These are phyloP conservation scores for Rhadina sibilatrix DNA, from an alignment of 2,113 vertebrate genomes.

Conservation along the genomic window DNA sequence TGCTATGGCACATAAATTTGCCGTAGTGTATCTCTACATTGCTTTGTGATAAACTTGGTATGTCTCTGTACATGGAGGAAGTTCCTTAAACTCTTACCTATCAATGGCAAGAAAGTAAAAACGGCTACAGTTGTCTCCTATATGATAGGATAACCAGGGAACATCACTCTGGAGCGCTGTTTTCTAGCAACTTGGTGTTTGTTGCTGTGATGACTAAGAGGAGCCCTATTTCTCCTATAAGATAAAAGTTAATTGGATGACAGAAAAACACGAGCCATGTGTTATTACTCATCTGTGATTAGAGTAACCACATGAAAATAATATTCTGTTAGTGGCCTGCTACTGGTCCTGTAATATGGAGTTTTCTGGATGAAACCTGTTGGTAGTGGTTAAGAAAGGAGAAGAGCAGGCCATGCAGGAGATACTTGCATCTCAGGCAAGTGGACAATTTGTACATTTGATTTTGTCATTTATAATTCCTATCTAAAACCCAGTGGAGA, in stretches of 20 bases:
- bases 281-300: not conserved
- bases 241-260: not conserved
- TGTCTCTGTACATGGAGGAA: not conserved
- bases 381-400: not conserved
- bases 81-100: not conserved
- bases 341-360: not conserved
- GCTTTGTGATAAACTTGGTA: not conserved
- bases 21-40: not conserved
- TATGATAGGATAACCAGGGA: not conserved
- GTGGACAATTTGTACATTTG: accelerated
- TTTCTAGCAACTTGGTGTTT: not conserved
- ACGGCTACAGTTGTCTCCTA: not conserved
- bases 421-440: not conserved
- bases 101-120: not conserved
- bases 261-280: not conserved
- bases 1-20: not conserved
- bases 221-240: not conserved
- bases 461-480: not conserved
- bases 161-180: not conserved
- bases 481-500: not conserved
- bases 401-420: not conserved
- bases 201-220: not conserved
- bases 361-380: not conserved
- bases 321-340: not conserved
- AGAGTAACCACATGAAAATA: not conserved